phyloP scores from a whole-genome alignment of 2,113 vertebrate species.

The Tretioscincus oriximinensis region DNA sequence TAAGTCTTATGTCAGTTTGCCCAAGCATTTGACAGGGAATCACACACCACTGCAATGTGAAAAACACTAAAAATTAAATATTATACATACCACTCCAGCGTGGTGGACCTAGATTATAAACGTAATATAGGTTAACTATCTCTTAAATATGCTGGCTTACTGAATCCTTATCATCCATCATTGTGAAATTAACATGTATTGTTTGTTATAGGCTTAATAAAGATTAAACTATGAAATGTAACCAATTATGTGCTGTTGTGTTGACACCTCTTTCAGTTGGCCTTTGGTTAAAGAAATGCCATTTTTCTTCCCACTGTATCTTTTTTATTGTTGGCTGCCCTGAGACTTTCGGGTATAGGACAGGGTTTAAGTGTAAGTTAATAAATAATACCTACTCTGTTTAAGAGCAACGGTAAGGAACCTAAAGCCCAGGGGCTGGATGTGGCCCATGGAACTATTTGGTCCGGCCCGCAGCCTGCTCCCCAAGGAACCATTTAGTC shows the following conservation, averaged over 20 bases:
- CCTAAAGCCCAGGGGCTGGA: no score
- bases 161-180: not conserved
- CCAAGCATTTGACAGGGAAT: not conserved
- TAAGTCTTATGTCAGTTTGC: not conserved
- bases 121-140: slow-evolving; percentile 49
- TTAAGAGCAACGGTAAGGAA: no score
- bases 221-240: not conserved
- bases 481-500: no score
- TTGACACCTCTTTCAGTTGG: not conserved
- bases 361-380: not conserved
- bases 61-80: slow-evolving; percentile 31
- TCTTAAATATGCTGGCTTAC: not conserved
- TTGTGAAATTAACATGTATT: not conserved
- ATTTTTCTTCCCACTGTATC: no score
- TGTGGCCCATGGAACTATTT: no score
- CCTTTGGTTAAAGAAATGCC: no score
- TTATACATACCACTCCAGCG: slow-evolving; percentile 81
- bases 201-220: not conserved
- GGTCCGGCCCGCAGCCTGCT: no score
- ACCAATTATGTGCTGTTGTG: not conserved
- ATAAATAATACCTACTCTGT: not conserved
- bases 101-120: slow-evolving; percentile 79
- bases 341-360: no score
- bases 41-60: slow-evolving; percentile 50
- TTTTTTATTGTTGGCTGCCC: no score